Base-by-base conservation (phyloP, 2,888 invertebrate species). In the Hirtodrosophila trivittata region DNA sequence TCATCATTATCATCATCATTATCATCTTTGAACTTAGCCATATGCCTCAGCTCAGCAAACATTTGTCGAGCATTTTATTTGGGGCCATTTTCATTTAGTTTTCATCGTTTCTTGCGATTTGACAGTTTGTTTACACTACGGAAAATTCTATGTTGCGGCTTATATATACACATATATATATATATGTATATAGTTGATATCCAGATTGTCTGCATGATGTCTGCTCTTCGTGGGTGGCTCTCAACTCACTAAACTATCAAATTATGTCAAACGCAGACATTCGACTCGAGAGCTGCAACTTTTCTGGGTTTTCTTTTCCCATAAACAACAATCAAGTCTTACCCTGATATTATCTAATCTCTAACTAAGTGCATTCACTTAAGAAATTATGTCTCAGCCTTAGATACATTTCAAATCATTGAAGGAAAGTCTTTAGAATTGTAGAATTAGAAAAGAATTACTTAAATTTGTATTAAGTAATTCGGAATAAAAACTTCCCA, bases 71-170 rank as follows among this genome's bases (percentile, higher is more conserved):
- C 30, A 37, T 43, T 42, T 47, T 35, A 46, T 12, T 14, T 33
- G 49, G 12, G n/a, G 28, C 8, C 30, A 39, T 35, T 18, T 56
- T 33, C 18, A 4, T 16, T 9, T 18, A 12, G 18, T 43, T 32
- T 18, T 18, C 13, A 33, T 28, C 26, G 51, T 43, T 67, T 10
- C 14, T n/a, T 41, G 4, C 21, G 21, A 54, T 51, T 58, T 86
- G 86, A 77, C 77, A 77, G 84, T 72, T 83, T 83, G 86, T 78
- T 78, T 78, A 78, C 86, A 78, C 52, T 52, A 42, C 55, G 57
- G 30, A 38, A 26, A 55, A 51, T 13, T 33, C 28, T 42, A 42
- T 49, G 32, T 18, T 56, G 4, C 3, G 1, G 28, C 28, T 21
- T 21, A 21, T 21, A 21, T 21, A 21, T 21, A 21, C 5, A 5